A percentile compares a stretch with the other conserved stretches of the same genome.
Evolutionary conservation across 2,888 invertebrate species (phyloP).

Genomic region (Proisotoma minuta): DNA sequence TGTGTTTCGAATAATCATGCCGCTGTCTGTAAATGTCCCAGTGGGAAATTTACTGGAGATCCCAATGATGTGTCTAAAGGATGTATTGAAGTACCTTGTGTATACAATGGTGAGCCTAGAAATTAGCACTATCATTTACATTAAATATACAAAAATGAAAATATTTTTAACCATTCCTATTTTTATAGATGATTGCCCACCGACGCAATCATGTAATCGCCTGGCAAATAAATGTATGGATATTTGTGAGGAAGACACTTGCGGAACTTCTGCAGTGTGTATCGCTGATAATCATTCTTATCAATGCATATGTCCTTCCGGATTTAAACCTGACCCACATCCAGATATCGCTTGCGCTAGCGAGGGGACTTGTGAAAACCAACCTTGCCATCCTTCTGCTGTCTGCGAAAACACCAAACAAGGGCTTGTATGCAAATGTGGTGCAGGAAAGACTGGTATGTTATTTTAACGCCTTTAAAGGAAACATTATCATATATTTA

Average conservation of each 20-base stretch:
- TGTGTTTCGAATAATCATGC: conserved; percentile 86
- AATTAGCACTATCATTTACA: too few species aligned
- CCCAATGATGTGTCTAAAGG: conserved; percentile 68
- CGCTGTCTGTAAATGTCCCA: conserved; percentile 80
- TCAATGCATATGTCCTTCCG: conserved; percentile 79
- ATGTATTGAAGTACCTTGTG: conserved; percentile 75
- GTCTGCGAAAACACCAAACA: conserved; percentile 64
- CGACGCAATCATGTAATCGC: conserved; percentile 74
- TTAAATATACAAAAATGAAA: neutral
- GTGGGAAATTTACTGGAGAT: conserved; percentile 69
- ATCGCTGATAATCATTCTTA: conserved; percentile 77
- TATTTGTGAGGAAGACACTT: conserved; percentile 74
- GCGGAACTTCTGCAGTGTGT: conserved; percentile 82
- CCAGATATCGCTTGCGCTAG: conserved; percentile 76
- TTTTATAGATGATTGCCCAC: conserved; percentile 73
- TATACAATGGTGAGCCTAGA: conserved; percentile 60
- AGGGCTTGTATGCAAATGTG: conserved; percentile 74
- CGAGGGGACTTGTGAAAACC: conserved; percentile 48
- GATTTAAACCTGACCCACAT: conserved; percentile 72
- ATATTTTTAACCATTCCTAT: conserved; percentile 50
- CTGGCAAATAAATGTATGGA: conserved; percentile 75
- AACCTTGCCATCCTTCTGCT: conserved; percentile 71
- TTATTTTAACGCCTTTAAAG: neutral
- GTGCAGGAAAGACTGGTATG: conserved; percentile 54
- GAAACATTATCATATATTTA: neutral